Base-by-base conservation (phyloP, 2,113 vertebrate species). In the Myotis yumanensis region DNA sequence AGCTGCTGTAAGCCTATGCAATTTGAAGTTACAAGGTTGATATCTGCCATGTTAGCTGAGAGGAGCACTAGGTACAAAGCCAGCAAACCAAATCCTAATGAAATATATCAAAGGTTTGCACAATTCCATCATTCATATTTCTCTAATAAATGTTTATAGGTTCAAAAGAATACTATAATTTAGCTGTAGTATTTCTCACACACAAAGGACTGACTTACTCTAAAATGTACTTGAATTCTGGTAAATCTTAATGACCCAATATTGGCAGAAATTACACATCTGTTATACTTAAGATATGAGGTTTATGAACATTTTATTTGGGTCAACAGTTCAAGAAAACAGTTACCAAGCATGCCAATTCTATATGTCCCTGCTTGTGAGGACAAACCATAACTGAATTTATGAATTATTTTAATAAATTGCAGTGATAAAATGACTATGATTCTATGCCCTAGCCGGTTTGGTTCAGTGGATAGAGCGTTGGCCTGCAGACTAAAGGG, bases 61-160 rank as follows among this genome's bases (percentile, higher is more conserved):
- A 51, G n/a, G 20, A 88, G 7, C 30, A 51, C 75, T 18, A 30
- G 77, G 2, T 48, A 54, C 59, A 73, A 77, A 73, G 64, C 43
- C 48, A 95, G 11, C 14, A 86, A 96, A 97, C 80, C 51, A 97
- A 96, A 95, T 81, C 62, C 62, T 86, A 96, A 79, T 86, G 96
- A 76, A 96, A 93, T 92, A 91, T 79, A 88, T 90, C 79, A 85
- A 76, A 94, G 83, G 85, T 85, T 95, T 5, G 0, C 79, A 90
- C 48, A 89, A 80, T 82, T 95, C 79, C 66, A 35, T 85, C 69
- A 95, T 89, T 97, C 66, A 85, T 88, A 32, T 93, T 71, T 82
- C 83, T 71, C 92, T 95, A 93, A 84, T 94, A 59, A 72, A 73
- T 52, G 76, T 95, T 37, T 95, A 68, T 94, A 84, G 22, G 69